Evolutionary conservation across 2,113 vertebrate genomes (phyloP).

Genomic region (Paralichthys olivaceus): DNA sequence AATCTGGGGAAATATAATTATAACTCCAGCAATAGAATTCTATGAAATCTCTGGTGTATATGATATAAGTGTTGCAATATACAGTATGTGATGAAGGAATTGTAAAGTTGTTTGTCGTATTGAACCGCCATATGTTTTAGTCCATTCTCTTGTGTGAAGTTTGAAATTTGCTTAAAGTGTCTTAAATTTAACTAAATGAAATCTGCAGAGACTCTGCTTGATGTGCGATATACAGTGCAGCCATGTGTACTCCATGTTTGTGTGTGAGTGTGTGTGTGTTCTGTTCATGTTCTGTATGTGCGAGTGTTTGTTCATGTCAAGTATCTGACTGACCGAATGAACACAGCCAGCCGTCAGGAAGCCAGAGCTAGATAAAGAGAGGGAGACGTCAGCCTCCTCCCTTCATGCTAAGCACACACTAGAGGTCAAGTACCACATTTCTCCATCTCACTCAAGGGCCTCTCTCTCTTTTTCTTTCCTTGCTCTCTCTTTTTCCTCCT

Average conservation of each 20-base stretch:
- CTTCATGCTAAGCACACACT: conserved; percentile 57
- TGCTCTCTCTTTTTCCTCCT: conserved; percentile 20
- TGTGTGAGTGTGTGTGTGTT: background rate
- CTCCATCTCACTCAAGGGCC: conserved; percentile 55
- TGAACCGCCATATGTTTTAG: too few relatives aligned
- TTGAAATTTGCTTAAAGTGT: too few relatives aligned
- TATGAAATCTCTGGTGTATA: too few relatives aligned
- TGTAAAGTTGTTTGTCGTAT: too few relatives aligned
- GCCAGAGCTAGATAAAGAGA: conserved; percentile 24
- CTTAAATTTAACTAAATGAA: too few relatives aligned
- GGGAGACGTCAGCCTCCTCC: conserved; percentile 36
- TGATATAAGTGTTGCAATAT: too few relatives aligned
- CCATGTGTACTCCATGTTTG: background rate
- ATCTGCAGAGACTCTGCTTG: too few relatives aligned
- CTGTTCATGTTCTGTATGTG: background rate
- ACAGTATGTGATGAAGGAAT: too few relatives aligned
- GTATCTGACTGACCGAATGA: conserved; percentile 1
- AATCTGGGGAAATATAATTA: too few relatives aligned
- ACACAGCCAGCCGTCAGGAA: conserved; percentile 22
- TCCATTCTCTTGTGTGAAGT: too few relatives aligned
- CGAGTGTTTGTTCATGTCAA: background rate
- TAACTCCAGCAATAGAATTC: too few relatives aligned
- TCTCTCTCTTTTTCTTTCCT: conserved; percentile 16
- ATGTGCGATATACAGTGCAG: background rate
- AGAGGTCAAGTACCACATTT: conserved; percentile 74